Evolutionary conservation across 2,797 vertebrate species (phyloP), one percentile per base, ranked within the genome.

Genomic region (Syngnathus rostellatus): DNA sequence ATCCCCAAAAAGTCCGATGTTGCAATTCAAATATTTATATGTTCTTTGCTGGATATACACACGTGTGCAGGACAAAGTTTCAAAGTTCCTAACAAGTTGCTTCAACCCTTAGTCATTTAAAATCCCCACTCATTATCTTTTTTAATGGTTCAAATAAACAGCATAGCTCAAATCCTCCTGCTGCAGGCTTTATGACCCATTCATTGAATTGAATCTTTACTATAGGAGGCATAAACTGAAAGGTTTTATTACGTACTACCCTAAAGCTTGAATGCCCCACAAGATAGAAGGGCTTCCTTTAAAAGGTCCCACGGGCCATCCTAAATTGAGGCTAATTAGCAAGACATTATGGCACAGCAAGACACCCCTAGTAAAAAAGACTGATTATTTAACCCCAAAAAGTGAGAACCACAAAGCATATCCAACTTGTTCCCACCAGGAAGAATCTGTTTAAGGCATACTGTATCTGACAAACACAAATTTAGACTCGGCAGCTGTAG

Each of bases 241-340:
- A 74, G 71, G 75, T 85, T 31, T 81, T 79, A 81, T 81, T 75
- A 80, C 74, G 70, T 67, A 76, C 71, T 43, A 68, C 65, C 19
- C 57, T 72, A 51, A 78, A 81, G 65, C 65, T 46, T 81, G 77
- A 84, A 84, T 79, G 77, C 70, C 31, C 78, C 77, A 72, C 46
- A 68, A 85, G 82, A 86, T 73, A 76, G 71, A 80, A 51, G 74
- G 39, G 78, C 79, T 79, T 79, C 83, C 79, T 80, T 83, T 83
- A 72, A 72, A 81, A 81, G 81, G n/a, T 74, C 80, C 70, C 72
- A 74, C 68, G 80, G 77, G 72, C 67, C 68, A 72, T 80, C 78
- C 67, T 81, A 81, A 84, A 86, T 84, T 80, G 77, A 72, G 77
- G 78, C 82, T 88, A 89, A 92, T 91, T 92, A 90, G 85, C 85